Percentiles rank a stretch among this genome's conserved stretches.
Conservation (phyloP, 2,113 vertebrate species). For the Neomonachus schauinslandi region DNA sequence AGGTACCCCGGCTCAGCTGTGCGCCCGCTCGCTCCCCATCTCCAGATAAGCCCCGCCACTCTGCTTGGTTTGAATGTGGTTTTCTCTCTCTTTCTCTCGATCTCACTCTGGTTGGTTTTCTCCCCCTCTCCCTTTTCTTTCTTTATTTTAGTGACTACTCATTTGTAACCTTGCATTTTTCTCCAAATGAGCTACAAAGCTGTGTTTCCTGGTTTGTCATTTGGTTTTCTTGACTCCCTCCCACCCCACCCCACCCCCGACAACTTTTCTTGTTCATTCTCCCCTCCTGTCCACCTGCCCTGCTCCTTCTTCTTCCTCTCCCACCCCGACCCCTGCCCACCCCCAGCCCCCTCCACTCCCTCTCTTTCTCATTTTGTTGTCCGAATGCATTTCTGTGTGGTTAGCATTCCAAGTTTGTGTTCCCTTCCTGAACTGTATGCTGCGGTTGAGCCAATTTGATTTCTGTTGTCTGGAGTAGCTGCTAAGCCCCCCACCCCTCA, state of each 20-base stretch:
- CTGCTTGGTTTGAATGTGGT: conserved; percentile 98
- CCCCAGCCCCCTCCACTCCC: background rate
- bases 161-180: conserved; percentile 88
- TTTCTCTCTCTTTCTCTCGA: conserved; percentile 75
- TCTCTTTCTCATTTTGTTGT: conserved; percentile 84
- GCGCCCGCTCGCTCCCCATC: conserved; percentile 95
- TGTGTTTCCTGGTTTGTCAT: conserved; percentile 86
- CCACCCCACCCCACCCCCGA: background rate
- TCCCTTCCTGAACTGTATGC: conserved; percentile 88
- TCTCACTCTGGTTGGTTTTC: conserved; percentile 84
- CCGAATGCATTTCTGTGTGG: conserved; percentile 96
- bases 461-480: conserved; percentile 66
- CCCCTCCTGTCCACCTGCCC: conserved; percentile 38
- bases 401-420: conserved; percentile 88
- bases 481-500: conserved; percentile 15
- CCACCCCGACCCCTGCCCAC: background rate
- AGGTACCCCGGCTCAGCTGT: conserved; percentile 94
- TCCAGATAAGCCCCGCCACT: conserved; percentile 98
- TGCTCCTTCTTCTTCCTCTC: background rate
- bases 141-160: conserved; percentile 78
- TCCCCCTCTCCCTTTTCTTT: conserved; percentile 76
- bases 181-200: conserved; percentile 91
- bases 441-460: conserved; percentile 64
- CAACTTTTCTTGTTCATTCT: conserved; percentile 40
- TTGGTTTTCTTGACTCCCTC: conserved; percentile 47